A percentile compares a stretch with the other conserved stretches of the same genome.
These are phyloP conservation scores for Enteromius argenteus DNA, from an alignment of 2,797 vertebrate species.

Conservation along the genomic window DNA sequence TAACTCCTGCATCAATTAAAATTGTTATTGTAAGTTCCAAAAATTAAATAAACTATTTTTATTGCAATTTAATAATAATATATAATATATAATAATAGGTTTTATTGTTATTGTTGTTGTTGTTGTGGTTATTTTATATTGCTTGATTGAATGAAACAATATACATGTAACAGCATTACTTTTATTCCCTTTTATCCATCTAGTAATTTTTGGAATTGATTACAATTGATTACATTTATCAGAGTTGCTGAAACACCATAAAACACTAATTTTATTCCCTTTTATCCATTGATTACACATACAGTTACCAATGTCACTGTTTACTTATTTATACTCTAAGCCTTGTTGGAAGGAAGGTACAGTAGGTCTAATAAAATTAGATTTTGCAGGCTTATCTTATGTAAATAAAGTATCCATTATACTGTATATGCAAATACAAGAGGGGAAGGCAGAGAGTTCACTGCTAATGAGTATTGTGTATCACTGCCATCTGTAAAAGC, in stretches of 20 bases:
- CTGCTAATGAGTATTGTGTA: constrained; percentile 43
- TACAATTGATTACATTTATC: not conserved
- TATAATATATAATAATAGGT: too few relatives aligned
- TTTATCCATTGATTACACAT: not conserved
- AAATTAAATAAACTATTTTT: not conserved
- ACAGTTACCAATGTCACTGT: not conserved
- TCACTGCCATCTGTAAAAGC: constrained; percentile 40
- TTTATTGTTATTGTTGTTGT: too few relatives aligned
- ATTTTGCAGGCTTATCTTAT: not conserved
- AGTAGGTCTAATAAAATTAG: not conserved
- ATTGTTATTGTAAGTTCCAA: not conserved
- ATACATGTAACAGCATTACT: not conserved
- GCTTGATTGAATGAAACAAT: too few relatives aligned
- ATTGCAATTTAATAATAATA: too few relatives aligned
- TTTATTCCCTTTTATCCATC: not conserved
- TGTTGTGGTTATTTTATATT: not conserved
- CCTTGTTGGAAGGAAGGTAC: not conserved
- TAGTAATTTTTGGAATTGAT: not conserved
- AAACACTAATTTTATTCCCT: not conserved
- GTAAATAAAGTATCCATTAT: constrained; percentile 30
- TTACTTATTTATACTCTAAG: not conserved
- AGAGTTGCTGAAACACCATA: too few relatives aligned
- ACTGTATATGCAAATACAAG: constrained; percentile 31
- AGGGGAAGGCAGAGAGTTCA: constrained; percentile 24
- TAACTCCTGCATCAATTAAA: not conserved